Evolutionary conservation across 1,140 invertebrate species (phyloP).

Genomic region (Nebria ingens): DNA sequence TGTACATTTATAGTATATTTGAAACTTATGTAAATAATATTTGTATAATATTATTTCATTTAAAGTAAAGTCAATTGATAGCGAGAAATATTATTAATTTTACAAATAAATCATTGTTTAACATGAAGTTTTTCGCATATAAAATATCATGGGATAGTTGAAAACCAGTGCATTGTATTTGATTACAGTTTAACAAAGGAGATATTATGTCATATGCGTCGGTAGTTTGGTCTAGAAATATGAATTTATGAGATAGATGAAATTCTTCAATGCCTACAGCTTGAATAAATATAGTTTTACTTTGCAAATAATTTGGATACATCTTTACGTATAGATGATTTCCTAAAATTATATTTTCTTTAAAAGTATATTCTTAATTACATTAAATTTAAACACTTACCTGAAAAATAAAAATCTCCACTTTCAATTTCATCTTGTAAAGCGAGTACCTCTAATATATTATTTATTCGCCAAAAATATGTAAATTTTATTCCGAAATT

Average conservation of each 20-base stretch:
- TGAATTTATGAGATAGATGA: not conserved
- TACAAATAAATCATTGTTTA: not conserved
- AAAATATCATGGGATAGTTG: not conserved
- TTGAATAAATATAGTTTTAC: not conserved
- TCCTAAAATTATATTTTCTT: not conserved
- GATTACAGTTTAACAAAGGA: not conserved
- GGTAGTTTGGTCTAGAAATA: not conserved
- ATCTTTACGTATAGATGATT: not conserved
- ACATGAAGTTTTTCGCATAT: not conserved
- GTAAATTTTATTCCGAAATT: not conserved
- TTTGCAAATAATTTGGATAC: not conserved
- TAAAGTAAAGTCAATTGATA: no score
- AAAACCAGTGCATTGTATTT: not conserved
- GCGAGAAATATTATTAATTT: not conserved
- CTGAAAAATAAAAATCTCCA: conserved; percentile 1
- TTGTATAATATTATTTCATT: no score
- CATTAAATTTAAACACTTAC: not conserved
- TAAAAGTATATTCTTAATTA: not conserved
- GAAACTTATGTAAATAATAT: no score
- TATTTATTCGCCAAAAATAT: not conserved
- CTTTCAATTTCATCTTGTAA: not conserved
- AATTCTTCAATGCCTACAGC: not conserved
- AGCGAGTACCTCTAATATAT: not conserved
- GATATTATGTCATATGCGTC: not conserved
- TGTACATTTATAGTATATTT: no score